Evolutionary conservation across 2,888 invertebrate species (phyloP).

Genomic region (Thymelicus sylvestris): DNA sequence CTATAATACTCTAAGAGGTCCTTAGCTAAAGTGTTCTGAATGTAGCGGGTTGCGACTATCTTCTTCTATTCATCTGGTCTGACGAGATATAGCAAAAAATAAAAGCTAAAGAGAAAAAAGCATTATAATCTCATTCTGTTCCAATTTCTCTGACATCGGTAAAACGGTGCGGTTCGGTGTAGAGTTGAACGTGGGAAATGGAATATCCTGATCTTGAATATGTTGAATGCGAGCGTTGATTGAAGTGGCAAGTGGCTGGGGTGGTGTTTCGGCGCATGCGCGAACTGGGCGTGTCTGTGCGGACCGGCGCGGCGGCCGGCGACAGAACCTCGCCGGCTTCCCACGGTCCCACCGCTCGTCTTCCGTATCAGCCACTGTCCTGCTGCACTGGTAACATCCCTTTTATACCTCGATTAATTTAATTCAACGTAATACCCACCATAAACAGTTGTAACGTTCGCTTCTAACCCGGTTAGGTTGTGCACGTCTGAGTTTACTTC

Average conservation of each 20-base stretch:
- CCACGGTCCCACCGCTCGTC: constrained; percentile 34
- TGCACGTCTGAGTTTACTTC: too few relatives aligned
- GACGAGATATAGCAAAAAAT: too few relatives aligned
- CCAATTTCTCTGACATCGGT: neutral
- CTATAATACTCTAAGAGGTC: too few relatives aligned
- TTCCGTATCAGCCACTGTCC: constrained; percentile 39
- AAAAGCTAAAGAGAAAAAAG: neutral
- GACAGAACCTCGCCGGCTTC: constrained; percentile 65
- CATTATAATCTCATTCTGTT: constrained; percentile 12
- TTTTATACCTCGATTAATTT: constrained; percentile 13
- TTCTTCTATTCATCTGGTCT: too few relatives aligned
- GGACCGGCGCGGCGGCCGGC: constrained; percentile 56
- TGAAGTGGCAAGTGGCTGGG: constrained; percentile 19
- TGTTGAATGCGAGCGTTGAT: constrained; percentile 30
- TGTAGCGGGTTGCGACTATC: too few relatives aligned
- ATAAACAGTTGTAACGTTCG: too few relatives aligned
- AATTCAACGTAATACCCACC: neutral
- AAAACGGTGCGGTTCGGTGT: constrained; percentile 2
- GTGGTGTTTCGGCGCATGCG: constrained; percentile 66
- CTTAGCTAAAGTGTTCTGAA: too few relatives aligned
- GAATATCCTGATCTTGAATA: constrained; percentile 19
- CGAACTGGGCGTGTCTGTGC: constrained; percentile 75
- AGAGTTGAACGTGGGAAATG: constrained; percentile 25
- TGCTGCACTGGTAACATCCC: constrained; percentile 40
- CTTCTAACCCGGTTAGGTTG: too few relatives aligned